Percentiles rank a stretch among this genome's conserved stretches.
Evolutionary conservation across 2,113 vertebrate genomes (phyloP).

Genomic region (Leiothrix lutea): DNA sequence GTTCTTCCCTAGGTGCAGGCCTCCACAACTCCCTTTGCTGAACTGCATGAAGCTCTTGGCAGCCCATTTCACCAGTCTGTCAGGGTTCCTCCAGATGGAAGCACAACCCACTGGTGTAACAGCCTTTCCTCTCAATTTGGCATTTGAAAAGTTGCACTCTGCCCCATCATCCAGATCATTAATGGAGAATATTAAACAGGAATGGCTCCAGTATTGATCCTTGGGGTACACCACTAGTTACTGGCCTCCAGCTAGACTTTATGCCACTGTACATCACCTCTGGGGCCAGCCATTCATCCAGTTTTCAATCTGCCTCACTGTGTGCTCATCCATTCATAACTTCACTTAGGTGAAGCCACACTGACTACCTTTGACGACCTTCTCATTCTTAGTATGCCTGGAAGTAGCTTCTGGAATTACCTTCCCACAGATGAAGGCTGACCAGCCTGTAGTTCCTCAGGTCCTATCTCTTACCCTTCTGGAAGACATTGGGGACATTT

Average conservation of each 20-base stretch:
- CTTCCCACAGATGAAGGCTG: background rate
- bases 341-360: background rate
- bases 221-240: background rate
- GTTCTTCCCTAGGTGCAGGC: background rate
- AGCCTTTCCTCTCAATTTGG: background rate
- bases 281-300: background rate
- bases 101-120: background rate
- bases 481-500: background rate
- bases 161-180: background rate
- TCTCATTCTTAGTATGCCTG: background rate
- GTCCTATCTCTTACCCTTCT: background rate
- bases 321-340: background rate
- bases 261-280: background rate
- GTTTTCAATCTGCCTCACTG: background rate
- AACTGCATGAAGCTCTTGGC: background rate
- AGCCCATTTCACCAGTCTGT: background rate
- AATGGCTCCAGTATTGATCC: background rate
- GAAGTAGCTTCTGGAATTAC: background rate
- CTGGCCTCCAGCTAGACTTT: background rate
- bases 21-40: background rate
- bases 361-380: background rate
- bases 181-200: background rate
- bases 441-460: background rate
- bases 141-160: background rate
- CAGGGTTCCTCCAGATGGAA: background rate